A percentile compares a stretch with the other conserved stretches of the same genome.
phyloP scores from a whole-genome alignment of 2,113 vertebrate species.

The Microtus pennsylvanicus region DNA sequence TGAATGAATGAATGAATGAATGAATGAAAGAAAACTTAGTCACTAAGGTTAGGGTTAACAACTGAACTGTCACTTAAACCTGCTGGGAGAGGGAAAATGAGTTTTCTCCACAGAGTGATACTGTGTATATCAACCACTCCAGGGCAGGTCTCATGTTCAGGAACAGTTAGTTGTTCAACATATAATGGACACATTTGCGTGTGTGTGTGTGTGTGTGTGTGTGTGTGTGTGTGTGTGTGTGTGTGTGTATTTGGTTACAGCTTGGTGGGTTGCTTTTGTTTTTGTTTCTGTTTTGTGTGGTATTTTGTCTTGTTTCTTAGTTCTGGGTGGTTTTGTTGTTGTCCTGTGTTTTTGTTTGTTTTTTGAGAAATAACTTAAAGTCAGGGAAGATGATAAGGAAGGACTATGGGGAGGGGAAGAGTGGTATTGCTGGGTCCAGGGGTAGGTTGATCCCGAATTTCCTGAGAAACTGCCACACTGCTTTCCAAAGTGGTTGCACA shows the following conservation, averaged over 20 bases:
- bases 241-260: not conserved
- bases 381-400: not conserved
- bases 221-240: too few species aligned
- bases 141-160: not conserved
- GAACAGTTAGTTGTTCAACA: not conserved
- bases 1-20: too few species aligned
- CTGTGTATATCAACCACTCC: not conserved
- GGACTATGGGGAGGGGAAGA: not conserved
- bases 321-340: not conserved
- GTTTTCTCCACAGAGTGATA: not conserved
- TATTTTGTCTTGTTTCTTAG: not conserved
- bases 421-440: too few species aligned
- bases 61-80: not conserved
- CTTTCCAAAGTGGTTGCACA: too few species aligned
- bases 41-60: not conserved
- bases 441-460: too few species aligned
- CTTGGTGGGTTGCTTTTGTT: not conserved
- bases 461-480: too few species aligned
- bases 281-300: not conserved
- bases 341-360: not conserved
- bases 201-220: not conserved
- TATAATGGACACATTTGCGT: not conserved
- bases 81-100: not conserved
- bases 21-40: not conserved
- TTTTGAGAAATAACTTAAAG: not conserved